Base-by-base conservation (phyloP, 2,113 vertebrate genomes). In the Notechis scutatus region DNA sequence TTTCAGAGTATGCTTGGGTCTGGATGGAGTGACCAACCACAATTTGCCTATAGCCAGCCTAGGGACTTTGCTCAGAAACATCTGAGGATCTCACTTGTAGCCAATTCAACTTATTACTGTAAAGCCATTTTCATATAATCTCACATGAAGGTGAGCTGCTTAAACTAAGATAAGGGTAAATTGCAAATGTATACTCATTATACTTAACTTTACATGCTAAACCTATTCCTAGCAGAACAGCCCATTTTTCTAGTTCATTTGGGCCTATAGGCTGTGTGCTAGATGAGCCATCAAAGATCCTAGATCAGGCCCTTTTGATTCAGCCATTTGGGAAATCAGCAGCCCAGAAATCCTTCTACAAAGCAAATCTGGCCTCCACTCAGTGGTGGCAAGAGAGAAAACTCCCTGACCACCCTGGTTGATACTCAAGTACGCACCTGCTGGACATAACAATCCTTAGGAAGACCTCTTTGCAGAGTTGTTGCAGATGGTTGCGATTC, bases 401-500 rank as follows among this genome's bases (percentile, higher is more conserved):
- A 6, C 3, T 1, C 0, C 10, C 85, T 34, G 59, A 21, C 1
- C 29, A 34, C n/a, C 4, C 0, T 0, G 0, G 21, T 39, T 4
- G 0, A 69, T 39, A 0, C 0, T 0, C 0, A 55, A 1, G 0
- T 2, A 1, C 97, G 97, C 91, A 99, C 99, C 98, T 97, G 34
- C 98, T 97, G 94, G 97, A 97, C 3, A 96, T 87, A 69, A 97
- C 91, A 81, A 99, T 99, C 97, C 97, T 97, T 94, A 97, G 95
- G 93, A 99, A 98, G 92, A 98, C 98, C 81, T 99, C 98, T 92
- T 98, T 96, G 34, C 99, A 99, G 39, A 97, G 93, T 86, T 96
- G 97, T 87, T 93, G 97, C 92, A 99, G 97, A 93, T 98, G 98
- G 86, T 92, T 96, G 95, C 98, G 98, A 96, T 98, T 98, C 94